Base-by-base conservation (phyloP, 2,113 vertebrate genomes). In the Triplophysa rosa region DNA sequence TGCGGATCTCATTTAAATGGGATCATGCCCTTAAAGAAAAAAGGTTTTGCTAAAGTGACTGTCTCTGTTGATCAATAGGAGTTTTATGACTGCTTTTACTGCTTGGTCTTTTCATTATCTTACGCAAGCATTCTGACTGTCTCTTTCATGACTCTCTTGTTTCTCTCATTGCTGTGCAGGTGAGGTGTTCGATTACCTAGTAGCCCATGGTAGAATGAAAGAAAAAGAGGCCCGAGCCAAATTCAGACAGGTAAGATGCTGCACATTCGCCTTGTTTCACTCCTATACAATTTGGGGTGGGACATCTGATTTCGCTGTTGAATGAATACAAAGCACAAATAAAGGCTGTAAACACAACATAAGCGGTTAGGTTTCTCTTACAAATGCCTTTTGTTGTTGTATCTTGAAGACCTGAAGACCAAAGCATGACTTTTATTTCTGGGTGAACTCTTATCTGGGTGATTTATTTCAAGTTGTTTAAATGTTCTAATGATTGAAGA, bases 141-240 rank as follows among this genome's bases (percentile, higher is more conserved):
- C n/a, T 76, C 2, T 11, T 52, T 45, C 29, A 13, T 61, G 59
- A 75, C 58, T 24, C 58, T 24, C 19, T 19, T 77, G 74, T 77
- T 65, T 10, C 24, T 61, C 13, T 54, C 24, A 12, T 14, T 47
- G 47, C 63, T 52, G 49, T 77, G 11, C 84, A 95, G 94, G 94
- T 65, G 94, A 95, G 83, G 94, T 94, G 17, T 95, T 95, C 16
- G 93, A 94, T 88, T 94, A 94, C 87, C 90, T 95, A 6, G 94
- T 95, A 78, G 93, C 94, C 80, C 94, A 95, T 1, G 94, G 94
- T 75, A 90, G 94, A 79, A 95, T 95, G 94, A 95, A 95, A 90
- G 94, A 95, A 78, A 95, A 95, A 83, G 94, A 95, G 79, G 94
- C 94, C 1, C 86, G 94, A 80, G 93, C 93, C 23, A 95, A 95